phyloP scores from a whole-genome alignment of 2,113 vertebrate genomes.

The Acanthochromis polyacanthus region DNA sequence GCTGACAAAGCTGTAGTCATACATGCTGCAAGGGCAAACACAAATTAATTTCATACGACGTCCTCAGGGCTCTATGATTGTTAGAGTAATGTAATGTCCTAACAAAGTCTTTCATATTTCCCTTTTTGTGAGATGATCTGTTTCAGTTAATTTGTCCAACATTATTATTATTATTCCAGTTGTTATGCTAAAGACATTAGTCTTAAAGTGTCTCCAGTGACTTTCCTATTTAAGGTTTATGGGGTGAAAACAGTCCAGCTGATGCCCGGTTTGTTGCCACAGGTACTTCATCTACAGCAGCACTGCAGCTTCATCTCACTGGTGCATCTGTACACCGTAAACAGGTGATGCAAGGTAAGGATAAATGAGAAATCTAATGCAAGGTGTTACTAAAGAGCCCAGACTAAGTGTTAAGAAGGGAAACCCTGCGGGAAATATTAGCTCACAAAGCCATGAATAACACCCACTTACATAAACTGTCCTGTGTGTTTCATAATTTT shows the following conservation, averaged over 20 bases:
- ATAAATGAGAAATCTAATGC: conserved; percentile 76
- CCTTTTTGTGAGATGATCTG: neutral
- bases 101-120: too few relatives aligned
- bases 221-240: neutral
- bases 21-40: neutral
- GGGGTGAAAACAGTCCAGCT: neutral
- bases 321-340: conserved; percentile 75
- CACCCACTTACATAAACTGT: conserved; percentile 12
- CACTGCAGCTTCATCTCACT: conserved; percentile 47
- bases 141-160: neutral
- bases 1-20: neutral
- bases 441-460: conserved; percentile 23
- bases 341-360: conserved; percentile 82
- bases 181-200: neutral
- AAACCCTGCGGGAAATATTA: neutral
- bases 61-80: neutral
- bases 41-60: neutral
- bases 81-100: too few relatives aligned
- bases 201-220: neutral
- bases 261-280: conserved; percentile 18
- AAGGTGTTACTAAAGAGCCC: conserved; percentile 68
- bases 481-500: neutral
- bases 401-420: neutral
- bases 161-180: neutral
- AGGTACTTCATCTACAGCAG: conserved; percentile 28